phyloP scores from a whole-genome alignment of 1,140 invertebrate species.

The Pogonus chalceus region DNA sequence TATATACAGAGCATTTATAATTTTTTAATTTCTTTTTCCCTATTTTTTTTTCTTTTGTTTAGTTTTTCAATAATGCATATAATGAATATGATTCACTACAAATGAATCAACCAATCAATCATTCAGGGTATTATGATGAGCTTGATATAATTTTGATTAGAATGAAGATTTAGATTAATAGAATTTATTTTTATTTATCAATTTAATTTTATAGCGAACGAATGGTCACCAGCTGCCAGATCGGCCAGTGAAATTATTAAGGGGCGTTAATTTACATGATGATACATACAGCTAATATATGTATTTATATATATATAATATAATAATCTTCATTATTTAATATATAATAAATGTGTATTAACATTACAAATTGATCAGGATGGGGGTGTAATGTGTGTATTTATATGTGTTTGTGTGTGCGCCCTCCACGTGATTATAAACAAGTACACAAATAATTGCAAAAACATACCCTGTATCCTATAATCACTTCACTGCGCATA shows the following conservation, averaged over 20 bases:
- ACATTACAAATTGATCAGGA: not conserved
- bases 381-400: not conserved
- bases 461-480: conserved; percentile 62
- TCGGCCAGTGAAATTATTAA: not conserved
- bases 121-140: not conserved
- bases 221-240: conserved; percentile 3
- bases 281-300: not conserved
- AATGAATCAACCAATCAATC: not conserved
- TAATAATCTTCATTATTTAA: not conserved
- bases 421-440: conserved; percentile 40
- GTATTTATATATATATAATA: conserved; percentile 1
- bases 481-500: conserved; percentile 53
- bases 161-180: not conserved
- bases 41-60: not conserved
- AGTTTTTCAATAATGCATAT: not conserved
- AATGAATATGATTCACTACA: too few species aligned
- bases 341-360: not conserved
- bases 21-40: not conserved
- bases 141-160: not conserved
- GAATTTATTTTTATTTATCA: not conserved
- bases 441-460: conserved; percentile 58
- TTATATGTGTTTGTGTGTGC: conserved; percentile 8
- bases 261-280: not conserved
- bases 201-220: not conserved
- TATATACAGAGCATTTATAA: conserved; percentile 10